Conservation (phyloP, 2,797 vertebrate genomes). For the Alauda arvensis region DNA sequence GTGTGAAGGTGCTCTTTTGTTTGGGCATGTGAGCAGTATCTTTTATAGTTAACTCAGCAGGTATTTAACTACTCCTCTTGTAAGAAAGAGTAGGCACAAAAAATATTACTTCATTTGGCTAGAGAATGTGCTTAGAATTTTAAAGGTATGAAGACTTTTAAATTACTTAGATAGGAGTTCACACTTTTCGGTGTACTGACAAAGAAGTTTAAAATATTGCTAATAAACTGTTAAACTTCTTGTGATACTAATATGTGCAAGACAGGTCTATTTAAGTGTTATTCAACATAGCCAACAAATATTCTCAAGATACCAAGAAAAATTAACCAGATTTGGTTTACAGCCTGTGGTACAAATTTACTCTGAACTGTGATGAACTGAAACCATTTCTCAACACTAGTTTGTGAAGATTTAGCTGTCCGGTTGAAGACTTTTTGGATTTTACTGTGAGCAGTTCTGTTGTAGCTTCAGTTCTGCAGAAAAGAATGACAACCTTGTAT, state of each 20-base stretch:
- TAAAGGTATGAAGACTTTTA: background rate
- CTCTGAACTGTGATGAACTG: background rate
- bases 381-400: background rate
- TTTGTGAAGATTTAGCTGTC: background rate
- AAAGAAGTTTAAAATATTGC: background rate
- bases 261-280: background rate
- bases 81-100: background rate
- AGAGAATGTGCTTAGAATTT: background rate
- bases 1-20: background rate
- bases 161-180: background rate
- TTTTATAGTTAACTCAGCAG: background rate
- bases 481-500: background rate
- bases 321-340: background rate
- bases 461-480: background rate
- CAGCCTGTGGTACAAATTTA: background rate
- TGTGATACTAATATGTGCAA: background rate
- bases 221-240: background rate
- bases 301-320: background rate
- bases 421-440: background rate
- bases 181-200: background rate
- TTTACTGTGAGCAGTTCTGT: background rate
- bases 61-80: background rate
- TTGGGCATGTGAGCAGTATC: background rate
- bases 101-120: background rate
- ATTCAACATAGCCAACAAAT: background rate